phyloP scores from a whole-genome alignment of 2,797 vertebrate genomes.

The Diglossa cyanea region DNA sequence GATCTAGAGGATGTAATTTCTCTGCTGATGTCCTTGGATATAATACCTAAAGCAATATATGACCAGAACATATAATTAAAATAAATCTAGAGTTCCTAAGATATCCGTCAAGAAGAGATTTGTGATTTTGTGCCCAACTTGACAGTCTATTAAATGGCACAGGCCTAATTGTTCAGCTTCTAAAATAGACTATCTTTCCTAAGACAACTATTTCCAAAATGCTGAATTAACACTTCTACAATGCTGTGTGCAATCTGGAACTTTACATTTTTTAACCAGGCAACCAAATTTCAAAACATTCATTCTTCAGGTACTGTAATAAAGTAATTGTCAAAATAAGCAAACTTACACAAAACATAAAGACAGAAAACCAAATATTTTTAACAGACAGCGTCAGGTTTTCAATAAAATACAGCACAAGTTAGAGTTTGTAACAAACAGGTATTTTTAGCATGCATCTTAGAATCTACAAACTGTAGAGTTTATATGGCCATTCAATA shows the following conservation, averaged over 20 bases:
- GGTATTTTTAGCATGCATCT: not conserved
- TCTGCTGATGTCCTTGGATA: not conserved
- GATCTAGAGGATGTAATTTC: not conserved
- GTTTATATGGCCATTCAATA: conserved; percentile 14
- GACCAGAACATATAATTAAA: not conserved
- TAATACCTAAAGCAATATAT: not conserved
- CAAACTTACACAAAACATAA: conserved; percentile 36
- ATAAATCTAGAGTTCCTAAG: not conserved
- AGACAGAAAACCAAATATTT: conserved; percentile 18
- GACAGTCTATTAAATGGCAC: not conserved
- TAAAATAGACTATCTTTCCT: not conserved
- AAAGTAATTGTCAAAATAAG: conserved; percentile 56
- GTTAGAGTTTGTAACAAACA: not conserved
- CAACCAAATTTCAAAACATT: conserved; percentile 1
- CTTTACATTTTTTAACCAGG: not conserved
- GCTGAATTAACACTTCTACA: not conserved
- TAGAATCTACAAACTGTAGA: conserved; percentile 25
- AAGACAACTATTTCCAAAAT: not conserved
- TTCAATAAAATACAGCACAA: conserved; percentile 49
- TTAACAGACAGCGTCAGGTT: conserved; percentile 16
- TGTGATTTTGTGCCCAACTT: not conserved
- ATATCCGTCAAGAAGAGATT: not conserved
- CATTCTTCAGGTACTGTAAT: conserved; percentile 47
- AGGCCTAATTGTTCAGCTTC: not conserved
- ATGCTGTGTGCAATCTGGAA: not conserved